Evolutionary conservation across 2,888 invertebrate species (phyloP), one percentile per base, ranked within the genome.

Genomic region (Cotesia congregata): DNA sequence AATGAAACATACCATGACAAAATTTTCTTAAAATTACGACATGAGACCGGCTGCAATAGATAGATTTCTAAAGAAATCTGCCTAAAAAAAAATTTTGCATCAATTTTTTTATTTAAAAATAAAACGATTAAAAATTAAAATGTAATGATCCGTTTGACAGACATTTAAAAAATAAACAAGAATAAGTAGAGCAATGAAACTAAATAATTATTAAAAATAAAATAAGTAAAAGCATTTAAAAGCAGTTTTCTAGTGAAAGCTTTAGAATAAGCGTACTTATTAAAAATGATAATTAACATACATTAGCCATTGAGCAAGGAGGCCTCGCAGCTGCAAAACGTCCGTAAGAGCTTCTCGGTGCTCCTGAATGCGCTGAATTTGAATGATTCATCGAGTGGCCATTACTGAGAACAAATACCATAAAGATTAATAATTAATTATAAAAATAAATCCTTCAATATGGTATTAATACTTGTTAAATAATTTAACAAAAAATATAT

Each of bases 221-320:
- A 9, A 20, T 7, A 65, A 30, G 30, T 30, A 65, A 30, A 65
- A 30, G 6, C 30, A 17, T 20, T 6, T 38, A 20, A 61, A 12
- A 40, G 40, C 9, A 39, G 15, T 68, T 68, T 68, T n/a, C 69
- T 69, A n/a, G 15, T 40, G 15, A 41, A 75, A 41, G 65, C 17
- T 68, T 38, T 50, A 50, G 50, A 50, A 50, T 2, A 50, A 50
- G 50, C 50, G 1, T 12, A 50, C 12, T 7, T 12, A 50, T 50
- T 50, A 50, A 50, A 50, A 50, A 50, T 50, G 15, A 62, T 62
- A 62, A 17, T 62, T 62, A 17, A 7, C n/a, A n/a, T 82, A 93
- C 93, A 91, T 93, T 92, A 82, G 93, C 93, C 93, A 93, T 93
- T 82, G 93, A 93, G 90, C 93, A 93, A 74, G 91, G 91, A 79